Conservation (phyloP, 1,140 invertebrate species). For the Ceratoteleas bidentatus region DNA sequence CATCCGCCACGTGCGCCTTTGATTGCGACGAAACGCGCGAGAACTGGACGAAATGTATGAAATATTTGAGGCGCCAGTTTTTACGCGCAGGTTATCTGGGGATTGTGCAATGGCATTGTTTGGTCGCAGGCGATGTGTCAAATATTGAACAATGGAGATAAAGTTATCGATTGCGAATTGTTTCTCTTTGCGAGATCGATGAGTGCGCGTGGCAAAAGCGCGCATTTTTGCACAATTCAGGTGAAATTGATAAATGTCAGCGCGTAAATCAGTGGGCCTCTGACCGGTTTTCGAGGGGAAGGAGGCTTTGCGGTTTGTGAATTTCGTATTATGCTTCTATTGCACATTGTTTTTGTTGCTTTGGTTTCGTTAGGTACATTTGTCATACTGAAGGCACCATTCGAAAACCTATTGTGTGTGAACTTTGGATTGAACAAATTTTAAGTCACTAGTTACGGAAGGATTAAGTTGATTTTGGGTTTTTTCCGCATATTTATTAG, state of each 20-base stretch:
- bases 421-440: too few relatives aligned
- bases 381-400: too few relatives aligned
- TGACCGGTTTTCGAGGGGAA: too few relatives aligned
- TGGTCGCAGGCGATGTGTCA: not conserved
- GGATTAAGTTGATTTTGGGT: conserved; percentile 31
- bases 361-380: too few relatives aligned
- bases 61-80: conserved; percentile 5
- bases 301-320: too few relatives aligned
- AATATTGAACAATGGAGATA: conserved; percentile 13
- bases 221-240: not conserved
- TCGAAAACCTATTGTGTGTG: too few relatives aligned
- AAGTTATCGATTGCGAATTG: conserved; percentile 8
- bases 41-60: not conserved
- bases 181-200: conserved; percentile 1
- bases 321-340: too few relatives aligned
- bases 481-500: conserved; percentile 7
- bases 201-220: not conserved
- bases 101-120: conserved; percentile 6
- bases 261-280: too few relatives aligned
- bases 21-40: conserved; percentile 20
- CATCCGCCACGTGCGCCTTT: conserved; percentile 3
- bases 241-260: too few relatives aligned
- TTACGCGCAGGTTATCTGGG: not conserved
- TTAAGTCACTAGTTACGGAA: conserved; percentile 18
- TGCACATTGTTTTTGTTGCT: too few relatives aligned